Conservation (phyloP, 1,140 invertebrate genomes). For the Pseudomyrmex gracilis region DNA sequence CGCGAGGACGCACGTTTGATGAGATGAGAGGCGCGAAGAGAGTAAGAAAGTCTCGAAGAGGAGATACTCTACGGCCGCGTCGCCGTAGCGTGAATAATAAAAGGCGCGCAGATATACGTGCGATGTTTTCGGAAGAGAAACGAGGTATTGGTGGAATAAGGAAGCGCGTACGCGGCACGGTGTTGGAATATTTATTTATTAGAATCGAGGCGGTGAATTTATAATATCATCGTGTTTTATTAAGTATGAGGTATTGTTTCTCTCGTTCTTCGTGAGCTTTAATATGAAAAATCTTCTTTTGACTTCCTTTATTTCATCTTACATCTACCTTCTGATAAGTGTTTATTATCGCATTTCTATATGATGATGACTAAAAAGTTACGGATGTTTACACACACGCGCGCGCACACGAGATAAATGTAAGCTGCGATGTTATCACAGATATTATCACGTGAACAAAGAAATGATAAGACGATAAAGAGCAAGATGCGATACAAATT, state of each 20-base stretch:
- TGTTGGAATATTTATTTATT: constrained; percentile 76
- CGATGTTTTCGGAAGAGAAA: constrained; percentile 59
- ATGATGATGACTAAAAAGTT: neutral
- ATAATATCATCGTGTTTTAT: neutral
- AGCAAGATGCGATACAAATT: neutral
- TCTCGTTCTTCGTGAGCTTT: neutral
- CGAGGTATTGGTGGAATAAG: constrained; percentile 68
- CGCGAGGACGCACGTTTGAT: neutral
- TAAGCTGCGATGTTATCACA: too few relatives aligned
- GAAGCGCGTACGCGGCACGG: constrained; percentile 65
- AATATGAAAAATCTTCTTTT: neutral
- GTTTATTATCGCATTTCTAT: constrained; percentile 7
- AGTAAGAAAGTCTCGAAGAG: constrained; percentile 58
- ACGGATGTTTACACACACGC: neutral
- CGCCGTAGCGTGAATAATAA: constrained; percentile 69
- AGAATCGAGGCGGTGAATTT: constrained; percentile 18
- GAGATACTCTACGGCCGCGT: constrained; percentile 7
- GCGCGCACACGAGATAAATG: too few relatives aligned
- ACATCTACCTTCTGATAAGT: too few relatives aligned
- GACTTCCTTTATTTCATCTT: neutral
- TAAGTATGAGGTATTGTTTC: neutral
- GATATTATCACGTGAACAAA: neutral
- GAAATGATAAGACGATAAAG: neutral
- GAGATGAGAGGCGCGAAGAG: constrained; percentile 41
- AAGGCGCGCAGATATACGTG: constrained; percentile 63